These are phyloP conservation scores for Cephalophus harveyi DNA, from an alignment of 2,113 vertebrate genomes.

Conservation along the genomic window DNA sequence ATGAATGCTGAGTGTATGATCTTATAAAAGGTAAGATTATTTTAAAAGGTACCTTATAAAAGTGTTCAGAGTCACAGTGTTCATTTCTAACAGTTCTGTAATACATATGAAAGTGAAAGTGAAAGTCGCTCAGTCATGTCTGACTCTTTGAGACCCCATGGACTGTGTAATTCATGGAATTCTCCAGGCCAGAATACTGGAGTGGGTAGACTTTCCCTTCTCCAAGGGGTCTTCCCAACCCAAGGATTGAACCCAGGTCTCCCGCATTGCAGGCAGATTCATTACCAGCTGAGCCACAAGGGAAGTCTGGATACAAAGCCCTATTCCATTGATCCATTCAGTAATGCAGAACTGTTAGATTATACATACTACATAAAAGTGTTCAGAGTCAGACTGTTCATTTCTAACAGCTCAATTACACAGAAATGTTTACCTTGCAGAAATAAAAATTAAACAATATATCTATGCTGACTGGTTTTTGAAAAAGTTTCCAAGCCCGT, in stretches of 20 bases:
- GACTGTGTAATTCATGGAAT: not conserved
- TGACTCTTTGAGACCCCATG: not conserved
- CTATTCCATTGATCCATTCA: not conserved
- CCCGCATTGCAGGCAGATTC: not conserved
- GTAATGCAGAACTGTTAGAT: not conserved
- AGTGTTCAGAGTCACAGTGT: not conserved
- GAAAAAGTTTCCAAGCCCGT: not conserved
- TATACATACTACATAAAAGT: not conserved
- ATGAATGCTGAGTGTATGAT: not conserved
- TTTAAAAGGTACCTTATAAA: not conserved
- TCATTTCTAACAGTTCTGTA: not conserved
- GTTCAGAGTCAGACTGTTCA: not conserved
- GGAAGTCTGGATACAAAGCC: not conserved
- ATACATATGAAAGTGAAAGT: not conserved
- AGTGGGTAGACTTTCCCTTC: not conserved
- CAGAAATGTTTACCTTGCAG: not conserved
- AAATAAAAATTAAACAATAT: not conserved
- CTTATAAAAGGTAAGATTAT: not conserved
- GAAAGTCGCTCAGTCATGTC: not conserved
- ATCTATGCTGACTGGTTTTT: not conserved
- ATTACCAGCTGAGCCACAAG: not conserved
- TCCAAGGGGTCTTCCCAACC: not conserved
- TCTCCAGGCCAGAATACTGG: not conserved
- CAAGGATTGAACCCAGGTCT: not conserved
- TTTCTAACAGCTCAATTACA: not conserved